Conservation (phyloP, 2,797 vertebrate species). For the Eulemur albifrons region DNA sequence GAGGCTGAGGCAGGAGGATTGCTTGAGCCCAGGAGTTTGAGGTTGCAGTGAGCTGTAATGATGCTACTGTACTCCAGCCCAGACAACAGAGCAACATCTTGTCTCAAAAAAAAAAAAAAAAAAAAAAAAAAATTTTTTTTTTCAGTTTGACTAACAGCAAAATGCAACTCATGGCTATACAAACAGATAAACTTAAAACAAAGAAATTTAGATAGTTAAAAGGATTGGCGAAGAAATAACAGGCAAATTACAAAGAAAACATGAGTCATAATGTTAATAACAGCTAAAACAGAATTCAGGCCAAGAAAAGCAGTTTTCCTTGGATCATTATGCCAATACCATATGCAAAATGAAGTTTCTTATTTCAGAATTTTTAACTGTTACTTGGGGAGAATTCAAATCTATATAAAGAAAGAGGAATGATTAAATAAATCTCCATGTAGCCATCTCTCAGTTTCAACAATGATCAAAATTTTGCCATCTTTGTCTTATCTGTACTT, state of each 20-base stretch:
- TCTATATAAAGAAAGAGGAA: neutral
- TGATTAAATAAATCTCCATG: neutral
- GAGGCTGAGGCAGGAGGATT: neutral
- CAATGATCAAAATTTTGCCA: neutral
- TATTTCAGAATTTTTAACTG: conserved; percentile 34
- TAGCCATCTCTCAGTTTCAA: neutral
- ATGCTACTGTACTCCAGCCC: neutral
- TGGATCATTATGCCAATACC: neutral
- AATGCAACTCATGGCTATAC: neutral
- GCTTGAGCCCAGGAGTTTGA: neutral
- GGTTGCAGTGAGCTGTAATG: neutral
- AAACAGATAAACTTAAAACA: neutral
- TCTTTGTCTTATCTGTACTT: neutral
- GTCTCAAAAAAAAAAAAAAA: neutral
- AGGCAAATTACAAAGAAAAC: conserved; percentile 11
- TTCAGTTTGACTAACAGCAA: neutral
- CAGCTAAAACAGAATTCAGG: neutral
- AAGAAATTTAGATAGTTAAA: neutral
- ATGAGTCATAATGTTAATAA: conserved; percentile 16
- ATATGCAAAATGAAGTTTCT: neutral
- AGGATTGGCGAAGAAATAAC: neutral
- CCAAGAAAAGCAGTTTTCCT: neutral
- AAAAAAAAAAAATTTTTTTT: neutral
- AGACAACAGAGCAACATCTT: neutral
- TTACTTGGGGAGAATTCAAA: neutral